A percentile compares a stretch with the other conserved stretches of the same genome.
These are phyloP conservation scores for Sminthurides aquaticus DNA, from an alignment of 2,888 invertebrate genomes.

Conservation along the genomic window DNA sequence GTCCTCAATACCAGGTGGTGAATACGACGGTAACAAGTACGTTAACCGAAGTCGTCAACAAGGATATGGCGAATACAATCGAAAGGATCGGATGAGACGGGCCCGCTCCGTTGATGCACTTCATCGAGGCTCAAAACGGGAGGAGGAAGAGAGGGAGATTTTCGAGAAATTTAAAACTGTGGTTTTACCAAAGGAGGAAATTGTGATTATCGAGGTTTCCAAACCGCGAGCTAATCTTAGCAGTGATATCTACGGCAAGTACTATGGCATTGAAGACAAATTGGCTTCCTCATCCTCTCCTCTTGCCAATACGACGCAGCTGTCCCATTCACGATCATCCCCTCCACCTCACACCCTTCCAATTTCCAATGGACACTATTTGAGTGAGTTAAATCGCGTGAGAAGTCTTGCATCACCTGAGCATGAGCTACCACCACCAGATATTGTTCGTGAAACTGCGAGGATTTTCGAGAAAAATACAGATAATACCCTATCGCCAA, in stretches of 20 bases:
- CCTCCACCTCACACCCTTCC: slow-evolving; percentile 16
- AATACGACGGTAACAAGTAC: background rate
- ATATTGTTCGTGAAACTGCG: slow-evolving; percentile 77
- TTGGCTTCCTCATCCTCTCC: background rate
- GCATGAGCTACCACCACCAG: slow-evolving; percentile 76
- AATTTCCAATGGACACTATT: background rate
- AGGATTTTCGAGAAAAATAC: slow-evolving; percentile 67
- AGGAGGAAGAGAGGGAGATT: slow-evolving; percentile 38
- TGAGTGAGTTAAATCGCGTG: slow-evolving; percentile 21
- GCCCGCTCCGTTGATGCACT: slow-evolving; percentile 80
- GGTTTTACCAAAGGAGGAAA: slow-evolving; percentile 43
- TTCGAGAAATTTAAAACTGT: slow-evolving; percentile 42
- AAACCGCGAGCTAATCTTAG: slow-evolving; percentile 33
- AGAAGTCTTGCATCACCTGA: slow-evolving; percentile 47
- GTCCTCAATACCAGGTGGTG: background rate
- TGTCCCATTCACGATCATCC: slow-evolving; percentile 11
- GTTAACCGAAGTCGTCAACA: slow-evolving; percentile 46
- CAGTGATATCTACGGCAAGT: slow-evolving; percentile 12
- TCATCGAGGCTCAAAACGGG: slow-evolving; percentile 40
- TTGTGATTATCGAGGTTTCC: slow-evolving; percentile 43
- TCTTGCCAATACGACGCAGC: background rate
- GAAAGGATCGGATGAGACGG: slow-evolving; percentile 62
- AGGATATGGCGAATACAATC: slow-evolving; percentile 27
- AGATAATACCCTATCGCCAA: slow-evolving; percentile 23
- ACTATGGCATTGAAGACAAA: slow-evolving; percentile 15